phyloP scores from a whole-genome alignment of 2,113 vertebrate species.

The Mobula hypostoma region DNA sequence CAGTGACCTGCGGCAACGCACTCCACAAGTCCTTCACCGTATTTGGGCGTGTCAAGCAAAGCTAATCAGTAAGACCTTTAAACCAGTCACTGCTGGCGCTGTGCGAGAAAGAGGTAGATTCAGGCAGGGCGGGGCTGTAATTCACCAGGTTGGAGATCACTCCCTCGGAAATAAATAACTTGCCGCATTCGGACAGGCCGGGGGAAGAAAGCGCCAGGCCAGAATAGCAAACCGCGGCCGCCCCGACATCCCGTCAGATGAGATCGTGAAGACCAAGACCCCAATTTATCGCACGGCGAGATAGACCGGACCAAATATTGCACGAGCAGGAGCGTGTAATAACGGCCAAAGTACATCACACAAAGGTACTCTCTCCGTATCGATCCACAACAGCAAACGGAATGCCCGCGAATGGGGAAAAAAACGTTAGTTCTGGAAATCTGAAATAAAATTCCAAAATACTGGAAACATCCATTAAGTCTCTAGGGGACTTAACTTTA shows the following conservation, averaged over 20 bases:
- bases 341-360: not conserved
- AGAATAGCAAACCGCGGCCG: not conserved
- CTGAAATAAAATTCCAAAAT: too few species aligned
- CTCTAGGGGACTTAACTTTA: too few species aligned
- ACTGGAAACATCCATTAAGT: too few species aligned
- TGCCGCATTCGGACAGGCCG: not conserved
- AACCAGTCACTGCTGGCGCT: too few species aligned
- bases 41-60: too few species aligned
- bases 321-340: not conserved
- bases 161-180: not conserved
- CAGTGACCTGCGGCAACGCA: too few species aligned
- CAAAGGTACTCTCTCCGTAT: constrained; percentile 15
- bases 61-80: too few species aligned
- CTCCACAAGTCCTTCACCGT: too few species aligned
- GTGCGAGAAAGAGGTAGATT: not conserved
- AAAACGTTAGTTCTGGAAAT: too few species aligned
- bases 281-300: constrained; percentile 31
- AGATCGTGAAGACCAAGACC: constrained; percentile 26
- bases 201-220: not conserved
- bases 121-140: not conserved
- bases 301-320: not conserved
- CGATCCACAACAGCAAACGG: not conserved
- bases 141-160: not conserved
- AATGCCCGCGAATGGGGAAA: too few species aligned
- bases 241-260: not conserved